Base-by-base conservation (phyloP, 2,888 invertebrate genomes). In the Microctonus brassicae region DNA sequence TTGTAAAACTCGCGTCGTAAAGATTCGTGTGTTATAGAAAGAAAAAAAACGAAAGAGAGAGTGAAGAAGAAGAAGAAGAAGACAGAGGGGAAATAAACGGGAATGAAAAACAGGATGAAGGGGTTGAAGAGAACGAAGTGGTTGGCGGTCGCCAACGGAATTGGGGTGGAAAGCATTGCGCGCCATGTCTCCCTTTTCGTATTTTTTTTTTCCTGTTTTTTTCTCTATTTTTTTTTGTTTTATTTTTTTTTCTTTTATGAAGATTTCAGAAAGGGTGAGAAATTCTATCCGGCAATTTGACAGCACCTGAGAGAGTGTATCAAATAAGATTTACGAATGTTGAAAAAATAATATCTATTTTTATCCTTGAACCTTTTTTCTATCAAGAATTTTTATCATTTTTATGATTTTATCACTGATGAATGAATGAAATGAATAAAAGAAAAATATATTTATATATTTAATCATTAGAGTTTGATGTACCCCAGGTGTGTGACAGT, bases 261-360 rank as follows among this genome's bases (percentile, higher is more conserved):
- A 47, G 47, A 47, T 47, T 47, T 17, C 17, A 47, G 33, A 39
- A 52, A 42, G 66, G 58, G 71, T 63, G 66, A 61, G 70, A 70
- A 68, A 69, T 76, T 73, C 70, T 77, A 74, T 75, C 66, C 68
- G 70, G 74, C 74, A 74, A 76, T 76, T 77, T 70, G 73, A 73
- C 69, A 69, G 47, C 39, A 64, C 61, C 69, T 60, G 66, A 61
- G 17, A 52, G 36, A 13, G 39, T 64, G 22, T 67, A 72, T 69
- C 47, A 52, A 69, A 60, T 57, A 69, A 70, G 73, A 70, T 70
- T 77, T 73, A 74, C 73, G 69, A 72, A 74, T 70, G 68, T 71
- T 72, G 69, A 47, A 72, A 55, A 17, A 58, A 29, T 5, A 29
- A 29, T 5, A 29, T 17, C 47, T 2, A 42, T 42, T 47, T 47